Evolutionary conservation across 2,797 vertebrate species (phyloP), one percentile per base, ranked within the genome.

Genomic region (Threskiornis aethiopicus): DNA sequence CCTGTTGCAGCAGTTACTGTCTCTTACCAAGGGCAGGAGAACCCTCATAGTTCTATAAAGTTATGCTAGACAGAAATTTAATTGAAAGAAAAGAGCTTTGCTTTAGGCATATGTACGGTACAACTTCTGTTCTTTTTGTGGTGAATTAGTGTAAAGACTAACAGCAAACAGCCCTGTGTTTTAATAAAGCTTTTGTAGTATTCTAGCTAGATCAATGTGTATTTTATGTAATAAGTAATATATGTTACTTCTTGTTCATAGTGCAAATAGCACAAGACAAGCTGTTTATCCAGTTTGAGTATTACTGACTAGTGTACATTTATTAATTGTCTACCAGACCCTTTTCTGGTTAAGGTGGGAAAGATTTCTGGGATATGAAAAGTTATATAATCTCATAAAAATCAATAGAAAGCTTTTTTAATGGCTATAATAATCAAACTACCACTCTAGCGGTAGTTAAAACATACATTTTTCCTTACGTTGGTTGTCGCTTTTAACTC

Each of bases 401-500:
- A 85, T 55, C 41, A 55, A 52, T 49, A 21, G 42, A 37, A 46
- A 62, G 21, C 13, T 55, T 22, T 11, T 84, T 75, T 41, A 49
- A 26, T 51, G 64, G 39, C 31, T 26, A 0, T 41, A 35, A 55
- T 84, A 73, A 62, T 28, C 19, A 28, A 70, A 44, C 41, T 71
- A 44, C 55, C 35, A 55, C 37, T 75, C 10, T 5, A 44, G 29
- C 18, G 37, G 8, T 69, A 46, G 18, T 10, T 82, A 46, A 52
- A 65, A 22, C 5, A 0, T 11, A 19, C 11, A n/a, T 37, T 59
- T 42, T 51, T 19, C 35, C 7, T 31, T 54, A 52, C 3, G 0
- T 18, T 76, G 31, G 2, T 18, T 65, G 51, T 39, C 5, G 4
- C 0, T 2, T 88, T 39, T 24, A 52, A 21, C 29, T 7, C 57